phyloP scores from a whole-genome alignment of 2,113 vertebrate species.

The Cervus canadensis region DNA sequence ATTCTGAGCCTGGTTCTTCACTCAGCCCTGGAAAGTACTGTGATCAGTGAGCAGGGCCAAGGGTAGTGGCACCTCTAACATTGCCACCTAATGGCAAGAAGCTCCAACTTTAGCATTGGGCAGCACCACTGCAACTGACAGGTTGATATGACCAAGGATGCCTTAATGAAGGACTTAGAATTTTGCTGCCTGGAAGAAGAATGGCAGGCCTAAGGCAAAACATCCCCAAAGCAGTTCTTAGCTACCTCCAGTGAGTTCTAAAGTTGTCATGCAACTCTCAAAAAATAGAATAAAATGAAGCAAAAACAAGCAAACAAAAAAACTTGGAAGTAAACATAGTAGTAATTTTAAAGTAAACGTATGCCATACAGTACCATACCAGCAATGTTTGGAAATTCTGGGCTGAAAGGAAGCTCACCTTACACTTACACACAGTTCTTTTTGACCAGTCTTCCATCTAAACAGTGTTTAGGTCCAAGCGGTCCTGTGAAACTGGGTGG shows the following conservation, averaged over 20 bases:
- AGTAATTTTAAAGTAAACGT: conserved; percentile 20
- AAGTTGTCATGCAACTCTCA: not conserved
- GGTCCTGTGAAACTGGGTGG: not conserved
- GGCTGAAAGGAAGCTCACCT: not conserved
- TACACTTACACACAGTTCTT: not conserved
- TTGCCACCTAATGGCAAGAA: not conserved
- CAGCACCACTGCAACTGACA: not conserved
- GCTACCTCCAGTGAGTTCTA: not conserved
- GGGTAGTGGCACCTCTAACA: not conserved
- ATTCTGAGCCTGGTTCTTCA: conserved; percentile 7
- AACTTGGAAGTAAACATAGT: not conserved
- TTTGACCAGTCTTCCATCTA: not conserved
- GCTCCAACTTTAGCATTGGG: not conserved
- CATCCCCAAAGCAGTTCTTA: not conserved
- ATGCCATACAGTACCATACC: not conserved
- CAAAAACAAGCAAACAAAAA: not conserved
- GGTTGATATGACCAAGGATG: not conserved
- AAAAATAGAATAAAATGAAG: conserved; percentile 6
- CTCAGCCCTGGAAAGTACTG: not conserved
- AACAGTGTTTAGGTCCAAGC: not conserved
- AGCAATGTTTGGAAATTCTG: not conserved
- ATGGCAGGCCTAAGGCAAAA: not conserved
- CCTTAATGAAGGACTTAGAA: not conserved
- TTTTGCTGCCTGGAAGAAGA: conserved; percentile 33
- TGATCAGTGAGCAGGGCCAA: not conserved